These are phyloP conservation scores for Adineta ricciae DNA, from an alignment of 2,888 invertebrate genomes.

Conservation along the genomic window DNA sequence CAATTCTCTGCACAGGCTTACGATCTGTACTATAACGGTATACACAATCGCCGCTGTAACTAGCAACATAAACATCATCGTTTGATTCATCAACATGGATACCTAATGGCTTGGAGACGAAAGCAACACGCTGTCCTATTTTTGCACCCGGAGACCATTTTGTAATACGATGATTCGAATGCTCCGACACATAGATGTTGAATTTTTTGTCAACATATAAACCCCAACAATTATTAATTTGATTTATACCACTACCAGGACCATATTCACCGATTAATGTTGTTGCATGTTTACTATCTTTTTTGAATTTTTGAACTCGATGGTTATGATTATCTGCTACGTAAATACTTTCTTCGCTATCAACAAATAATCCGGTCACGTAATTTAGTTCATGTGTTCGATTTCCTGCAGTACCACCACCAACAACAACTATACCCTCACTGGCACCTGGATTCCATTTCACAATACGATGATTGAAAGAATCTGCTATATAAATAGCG, in stretches of 20 bases:
- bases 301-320: neutral
- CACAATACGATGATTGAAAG: neutral
- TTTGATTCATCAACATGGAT: neutral
- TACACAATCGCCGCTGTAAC: neutral
- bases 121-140: neutral
- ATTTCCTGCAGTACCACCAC: neutral
- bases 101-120: neutral
- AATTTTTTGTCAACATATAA: neutral
- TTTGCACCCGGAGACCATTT: neutral
- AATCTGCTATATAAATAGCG: neutral
- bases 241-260: neutral
- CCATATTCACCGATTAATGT: neutral
- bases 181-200: neutral
- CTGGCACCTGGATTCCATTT: neutral
- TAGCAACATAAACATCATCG: neutral
- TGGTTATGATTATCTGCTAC: neutral
- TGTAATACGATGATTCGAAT: neutral
- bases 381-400: neutral
- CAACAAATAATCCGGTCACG: neutral
- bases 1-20: neutral
- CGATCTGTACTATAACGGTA: neutral
- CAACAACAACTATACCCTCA: neutral
- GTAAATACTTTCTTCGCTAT: neutral
- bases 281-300: neutral
- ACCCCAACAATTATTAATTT: neutral